phyloP scores from a whole-genome alignment of 2,113 vertebrate species.

The Heloderma charlesbogerti region DNA sequence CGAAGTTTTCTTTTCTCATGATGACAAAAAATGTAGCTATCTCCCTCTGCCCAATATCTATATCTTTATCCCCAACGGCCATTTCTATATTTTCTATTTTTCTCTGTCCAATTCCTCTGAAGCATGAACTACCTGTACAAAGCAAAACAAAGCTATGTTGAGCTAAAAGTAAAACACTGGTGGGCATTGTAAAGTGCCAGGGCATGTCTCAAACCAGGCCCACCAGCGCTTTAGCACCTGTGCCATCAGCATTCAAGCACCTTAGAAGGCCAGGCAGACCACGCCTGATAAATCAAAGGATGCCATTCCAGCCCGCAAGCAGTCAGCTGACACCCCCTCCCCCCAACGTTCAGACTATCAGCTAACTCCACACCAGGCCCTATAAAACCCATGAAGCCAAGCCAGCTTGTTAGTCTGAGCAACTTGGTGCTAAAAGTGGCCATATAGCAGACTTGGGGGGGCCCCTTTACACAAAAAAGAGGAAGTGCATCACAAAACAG shows the following conservation, averaged over 20 bases:
- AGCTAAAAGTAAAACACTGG: no score
- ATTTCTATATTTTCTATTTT: background rate
- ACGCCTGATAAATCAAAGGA: background rate
- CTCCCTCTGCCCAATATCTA: background rate
- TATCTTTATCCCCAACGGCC: background rate
- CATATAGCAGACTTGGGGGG: no score
- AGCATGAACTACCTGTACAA: background rate
- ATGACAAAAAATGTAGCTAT: background rate
- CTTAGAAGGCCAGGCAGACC: background rate
- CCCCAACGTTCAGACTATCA: background rate
- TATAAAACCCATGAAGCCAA: background rate
- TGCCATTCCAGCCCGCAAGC: background rate
- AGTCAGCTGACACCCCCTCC: background rate
- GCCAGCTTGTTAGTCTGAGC: background rate
- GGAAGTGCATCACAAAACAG: no score
- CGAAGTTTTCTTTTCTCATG: conserved; percentile 10
- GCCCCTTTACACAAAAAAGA: no score
- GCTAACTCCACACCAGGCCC: background rate
- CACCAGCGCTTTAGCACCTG: background rate
- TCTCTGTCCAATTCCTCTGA: background rate
- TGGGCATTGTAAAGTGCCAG: no score
- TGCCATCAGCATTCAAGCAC: background rate
- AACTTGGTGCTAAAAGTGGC: background rate
- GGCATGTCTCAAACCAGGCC: no score
- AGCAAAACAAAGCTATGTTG: background rate